Evolutionary conservation across 2,888 invertebrate species (phyloP), one percentile per base, ranked within the genome.

Genomic region (Scaptomyza tumidula): DNA sequence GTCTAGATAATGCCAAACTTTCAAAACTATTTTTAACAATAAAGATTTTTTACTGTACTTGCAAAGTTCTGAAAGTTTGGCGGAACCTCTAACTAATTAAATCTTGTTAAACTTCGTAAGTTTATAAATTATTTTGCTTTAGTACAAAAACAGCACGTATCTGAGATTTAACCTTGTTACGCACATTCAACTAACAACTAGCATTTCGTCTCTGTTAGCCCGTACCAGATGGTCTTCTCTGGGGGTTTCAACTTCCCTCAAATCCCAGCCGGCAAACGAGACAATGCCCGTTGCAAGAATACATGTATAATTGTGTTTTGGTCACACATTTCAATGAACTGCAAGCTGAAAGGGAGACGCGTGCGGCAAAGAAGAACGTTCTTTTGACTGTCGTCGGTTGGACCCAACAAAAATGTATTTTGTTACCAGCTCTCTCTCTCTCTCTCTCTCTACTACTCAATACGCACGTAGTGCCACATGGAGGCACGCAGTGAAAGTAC

Each of bases 281-380:
- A 62, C 80, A 69, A 85, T 76, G 65, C 58, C 44, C 43, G 55
- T 62, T 70, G 57, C 80, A 73, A 76, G 88, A 80, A 86, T 71
- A 74, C 78, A 71, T 80, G 56, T 83, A 68, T 86, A 72, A 75
- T 78, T 84, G 71, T 83, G 66, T 65, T 73, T 73, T 77, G 71
- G 71, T 71, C 78, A 72, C 69, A 67, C 78, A 80, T 78, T 86
- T 83, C 82, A 83, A 71, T 84, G 75, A 86, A 77, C 68, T 82
- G 78, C 78, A 84, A 49, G 57, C 48, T 13, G 33, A 4, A 7
- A 10, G 16, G 1, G 46, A 4, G 10, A n/a, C 9, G 16, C 16
- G 39, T 35, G 27, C 43, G 14, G 14, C 58, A 45, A 50, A 14
- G 27, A 35, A 14, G 27, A 35, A 14, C n/a, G 59, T 69, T 67